Conservation (phyloP, 2,113 vertebrate genomes). For the Oenanthe oenanthe region DNA sequence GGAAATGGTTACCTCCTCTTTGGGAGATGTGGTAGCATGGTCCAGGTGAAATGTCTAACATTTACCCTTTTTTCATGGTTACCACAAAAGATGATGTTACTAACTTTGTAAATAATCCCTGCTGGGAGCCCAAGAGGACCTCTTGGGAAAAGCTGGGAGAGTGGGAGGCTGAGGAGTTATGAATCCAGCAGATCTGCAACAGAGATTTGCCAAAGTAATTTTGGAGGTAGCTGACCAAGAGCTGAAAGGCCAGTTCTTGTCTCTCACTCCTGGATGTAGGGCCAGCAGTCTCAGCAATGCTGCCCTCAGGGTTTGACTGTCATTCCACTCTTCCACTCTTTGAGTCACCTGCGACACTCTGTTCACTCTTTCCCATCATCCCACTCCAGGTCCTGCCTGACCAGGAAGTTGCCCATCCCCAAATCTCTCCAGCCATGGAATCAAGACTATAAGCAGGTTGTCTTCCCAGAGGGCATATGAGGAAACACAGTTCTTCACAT, state of each 20-base stretch:
- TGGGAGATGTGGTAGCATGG: not conserved
- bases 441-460: not conserved
- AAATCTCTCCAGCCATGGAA: not conserved
- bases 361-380: not conserved
- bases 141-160: not conserved
- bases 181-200: not conserved
- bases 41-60: not conserved
- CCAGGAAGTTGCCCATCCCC: not conserved
- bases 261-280: not conserved
- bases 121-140: not conserved
- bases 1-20: not conserved
- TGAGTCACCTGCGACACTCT: not conserved
- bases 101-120: not conserved
- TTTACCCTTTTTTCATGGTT: not conserved
- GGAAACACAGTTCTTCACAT: not conserved
- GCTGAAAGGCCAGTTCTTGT: not conserved
- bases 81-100: not conserved
- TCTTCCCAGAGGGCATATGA: not conserved
- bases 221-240: not conserved
- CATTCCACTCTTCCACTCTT: not conserved
- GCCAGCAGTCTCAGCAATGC: not conserved
- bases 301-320: not conserved
- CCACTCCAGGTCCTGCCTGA: not conserved
- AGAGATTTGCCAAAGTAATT: not conserved
- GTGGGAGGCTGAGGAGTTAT: not conserved